These are phyloP conservation scores for Melospiza melodia DNA, from an alignment of 2,113 vertebrate species.

Conservation along the genomic window DNA sequence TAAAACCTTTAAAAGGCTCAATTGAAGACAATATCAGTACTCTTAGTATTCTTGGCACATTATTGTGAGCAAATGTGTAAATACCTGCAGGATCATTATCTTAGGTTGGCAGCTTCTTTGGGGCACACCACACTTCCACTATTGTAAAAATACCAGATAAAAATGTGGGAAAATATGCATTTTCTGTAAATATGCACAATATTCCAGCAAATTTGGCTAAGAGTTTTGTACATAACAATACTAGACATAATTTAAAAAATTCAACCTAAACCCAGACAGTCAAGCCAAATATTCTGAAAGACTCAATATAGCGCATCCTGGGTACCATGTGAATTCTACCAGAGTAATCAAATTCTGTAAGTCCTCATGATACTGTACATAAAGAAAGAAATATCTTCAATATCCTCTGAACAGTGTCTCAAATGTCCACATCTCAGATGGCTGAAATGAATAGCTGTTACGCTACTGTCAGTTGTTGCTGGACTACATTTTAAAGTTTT, in stretches of 20 bases:
- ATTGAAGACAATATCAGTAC: not conserved
- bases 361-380: not conserved
- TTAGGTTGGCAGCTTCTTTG: not conserved
- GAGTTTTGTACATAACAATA: not conserved
- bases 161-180: not conserved
- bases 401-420: not conserved
- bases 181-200: not conserved
- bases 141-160: not conserved
- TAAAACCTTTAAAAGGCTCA: not conserved
- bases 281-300: not conserved
- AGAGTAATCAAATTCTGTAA: not conserved
- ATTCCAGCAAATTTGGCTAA: not conserved
- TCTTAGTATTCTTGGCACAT: not conserved
- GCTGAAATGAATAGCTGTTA: not conserved
- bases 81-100: not conserved
- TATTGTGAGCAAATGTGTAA: not conserved
- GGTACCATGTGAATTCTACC: not conserved
- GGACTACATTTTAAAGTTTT: not conserved
- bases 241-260: not conserved
- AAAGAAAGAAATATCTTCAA: not conserved
- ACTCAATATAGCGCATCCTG: not conserved
- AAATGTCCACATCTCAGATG: not conserved
- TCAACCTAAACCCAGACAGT: not conserved
- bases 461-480: not conserved
- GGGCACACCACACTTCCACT: not conserved